A percentile compares a stretch with the other conserved stretches of the same genome.
phyloP scores from a whole-genome alignment of 2,113 vertebrate genomes.

The Boleophthalmus pectinirostris region DNA sequence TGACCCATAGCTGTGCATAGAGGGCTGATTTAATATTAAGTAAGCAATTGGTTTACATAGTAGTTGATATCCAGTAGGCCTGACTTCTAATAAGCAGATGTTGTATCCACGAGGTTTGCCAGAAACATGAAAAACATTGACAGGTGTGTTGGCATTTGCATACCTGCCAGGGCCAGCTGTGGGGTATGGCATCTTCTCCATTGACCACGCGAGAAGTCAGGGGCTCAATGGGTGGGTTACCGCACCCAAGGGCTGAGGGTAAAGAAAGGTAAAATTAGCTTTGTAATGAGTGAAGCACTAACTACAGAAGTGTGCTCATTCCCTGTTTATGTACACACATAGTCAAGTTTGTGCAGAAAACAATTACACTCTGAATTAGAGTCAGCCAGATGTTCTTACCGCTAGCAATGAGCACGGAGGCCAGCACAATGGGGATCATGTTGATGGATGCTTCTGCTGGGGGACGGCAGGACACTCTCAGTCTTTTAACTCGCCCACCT shows the following conservation, averaged over 20 bases:
- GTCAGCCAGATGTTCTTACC: constrained; percentile 75
- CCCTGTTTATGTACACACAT: constrained; percentile 6
- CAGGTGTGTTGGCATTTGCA: constrained; percentile 37
- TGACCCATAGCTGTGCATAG: not conserved
- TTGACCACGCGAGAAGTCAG: constrained; percentile 83
- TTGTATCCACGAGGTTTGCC: constrained; percentile 19
- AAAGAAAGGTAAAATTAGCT: constrained; percentile 4
- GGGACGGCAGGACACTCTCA: constrained; percentile 36
- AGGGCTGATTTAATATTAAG: constrained; percentile 18
- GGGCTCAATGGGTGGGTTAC: constrained; percentile 77
- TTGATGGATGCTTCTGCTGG: constrained; percentile 69
- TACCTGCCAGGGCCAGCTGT: constrained; percentile 98
- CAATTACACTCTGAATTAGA: constrained; percentile 48
- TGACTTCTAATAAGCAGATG: constrained; percentile 44
- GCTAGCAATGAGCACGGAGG: constrained; percentile 76
- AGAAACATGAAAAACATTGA: constrained; percentile 40
- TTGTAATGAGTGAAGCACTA: not conserved
- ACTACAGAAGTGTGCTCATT: constrained; percentile 1
- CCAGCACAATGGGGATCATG: constrained; percentile 78
- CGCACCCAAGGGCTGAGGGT: constrained; percentile 81
- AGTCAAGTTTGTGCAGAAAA: constrained; percentile 27
- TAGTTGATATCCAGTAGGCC: constrained; percentile 19
- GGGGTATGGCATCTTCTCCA: constrained; percentile 79
- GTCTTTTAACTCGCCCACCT: constrained; percentile 66
- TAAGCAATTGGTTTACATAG: constrained; percentile 29